These are phyloP conservation scores for Amiota communis DNA, from an alignment of 2,888 invertebrate genomes.

Conservation along the genomic window DNA sequence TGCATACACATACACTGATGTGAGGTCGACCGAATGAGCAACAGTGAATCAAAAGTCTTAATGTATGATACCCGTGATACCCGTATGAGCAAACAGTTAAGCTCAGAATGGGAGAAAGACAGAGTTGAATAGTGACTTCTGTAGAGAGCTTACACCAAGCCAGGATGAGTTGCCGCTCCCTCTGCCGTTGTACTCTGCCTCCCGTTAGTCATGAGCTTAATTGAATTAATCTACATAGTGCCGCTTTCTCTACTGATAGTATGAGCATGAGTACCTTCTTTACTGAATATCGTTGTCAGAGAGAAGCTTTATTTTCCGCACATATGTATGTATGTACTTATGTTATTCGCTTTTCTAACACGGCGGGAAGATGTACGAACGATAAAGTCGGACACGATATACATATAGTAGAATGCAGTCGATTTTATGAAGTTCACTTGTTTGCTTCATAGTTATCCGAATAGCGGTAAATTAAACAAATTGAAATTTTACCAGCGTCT, in stretches of 20 bases:
- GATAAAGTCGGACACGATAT: no score
- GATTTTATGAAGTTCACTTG: conserved; percentile 20
- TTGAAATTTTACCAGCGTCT: conserved; percentile 53
- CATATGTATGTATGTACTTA: no score
- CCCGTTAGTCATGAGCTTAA: neutral
- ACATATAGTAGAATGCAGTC: no score
- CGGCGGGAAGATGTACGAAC: no score
- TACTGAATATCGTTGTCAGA: conserved; percentile 23
- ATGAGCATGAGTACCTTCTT: neutral
- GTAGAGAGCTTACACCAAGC: conserved; percentile 41
- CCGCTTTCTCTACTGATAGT: conserved; percentile 16
- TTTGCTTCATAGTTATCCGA: neutral
- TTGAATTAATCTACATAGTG: neutral
- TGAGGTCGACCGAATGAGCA: neutral
- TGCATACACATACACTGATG: neutral
- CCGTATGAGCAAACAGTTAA: neutral
- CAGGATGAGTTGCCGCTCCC: conserved; percentile 10
- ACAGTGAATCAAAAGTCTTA: neutral
- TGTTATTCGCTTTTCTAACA: no score
- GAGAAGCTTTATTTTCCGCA: no score
- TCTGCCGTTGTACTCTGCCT: neutral
- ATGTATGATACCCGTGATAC: no score
- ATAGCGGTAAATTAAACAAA: conserved; percentile 67
- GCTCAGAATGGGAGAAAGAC: neutral
- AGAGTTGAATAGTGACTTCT: neutral